A percentile compares a stretch with the other conserved stretches of the same genome.
Conservation (phyloP, 2,888 invertebrate species). For the Leptogaster cylindrica region DNA sequence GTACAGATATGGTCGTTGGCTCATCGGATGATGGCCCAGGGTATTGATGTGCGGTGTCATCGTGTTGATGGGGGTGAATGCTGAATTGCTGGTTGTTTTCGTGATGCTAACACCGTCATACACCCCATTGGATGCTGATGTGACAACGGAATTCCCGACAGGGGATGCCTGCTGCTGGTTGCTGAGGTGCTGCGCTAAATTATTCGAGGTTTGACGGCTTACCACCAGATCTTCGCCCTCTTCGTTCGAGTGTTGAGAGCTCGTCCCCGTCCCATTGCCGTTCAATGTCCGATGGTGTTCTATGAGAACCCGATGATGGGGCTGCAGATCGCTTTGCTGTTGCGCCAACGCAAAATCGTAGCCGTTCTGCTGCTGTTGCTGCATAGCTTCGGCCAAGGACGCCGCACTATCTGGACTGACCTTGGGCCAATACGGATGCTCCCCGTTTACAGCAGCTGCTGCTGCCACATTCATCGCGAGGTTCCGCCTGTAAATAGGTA, state of each 20-base stretch:
- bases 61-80: constrained; percentile 93
- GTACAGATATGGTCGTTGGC: constrained; percentile 85
- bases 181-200: constrained; percentile 42
- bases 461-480: constrained; percentile 51
- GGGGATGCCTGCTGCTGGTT: constrained; percentile 47
- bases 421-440: constrained; percentile 86
- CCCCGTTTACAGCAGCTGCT: constrained; percentile 62
- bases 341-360: constrained; percentile 61
- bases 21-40: constrained; percentile 72
- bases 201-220: constrained; percentile 52
- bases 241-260: constrained; percentile 59
- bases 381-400: constrained; percentile 69
- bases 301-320: constrained; percentile 68
- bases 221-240: constrained; percentile 61
- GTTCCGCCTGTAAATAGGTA: too few species aligned
- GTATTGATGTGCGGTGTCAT: constrained; percentile 81
- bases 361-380: constrained; percentile 65
- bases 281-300: constrained; percentile 64
- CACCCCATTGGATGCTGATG: constrained; percentile 40
- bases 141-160: constrained; percentile 34
- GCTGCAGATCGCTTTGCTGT: constrained; percentile 63
- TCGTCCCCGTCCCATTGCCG: constrained; percentile 50
- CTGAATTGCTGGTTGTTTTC: constrained; percentile 69
- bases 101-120: constrained; percentile 49
- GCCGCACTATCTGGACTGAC: constrained; percentile 77